Evolutionary conservation across 2,888 invertebrate genomes (phyloP).

Genomic region (Stramonita haemastoma): DNA sequence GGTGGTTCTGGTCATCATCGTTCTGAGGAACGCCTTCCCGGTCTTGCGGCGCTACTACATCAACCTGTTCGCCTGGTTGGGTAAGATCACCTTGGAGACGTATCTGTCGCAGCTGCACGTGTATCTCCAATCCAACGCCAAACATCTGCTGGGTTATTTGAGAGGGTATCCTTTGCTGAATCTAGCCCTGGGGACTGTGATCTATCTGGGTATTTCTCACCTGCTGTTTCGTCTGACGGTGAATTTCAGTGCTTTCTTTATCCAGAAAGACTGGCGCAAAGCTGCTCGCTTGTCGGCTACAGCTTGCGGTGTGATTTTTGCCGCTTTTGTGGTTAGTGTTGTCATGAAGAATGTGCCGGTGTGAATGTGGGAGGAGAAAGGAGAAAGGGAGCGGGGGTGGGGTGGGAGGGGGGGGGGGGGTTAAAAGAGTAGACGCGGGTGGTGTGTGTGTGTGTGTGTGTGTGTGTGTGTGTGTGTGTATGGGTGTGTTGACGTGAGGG

Average conservation of each 20-base stretch:
- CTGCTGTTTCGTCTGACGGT: conserved; percentile 62
- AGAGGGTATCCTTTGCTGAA: conserved; percentile 63
- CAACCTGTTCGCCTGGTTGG: conserved; percentile 63
- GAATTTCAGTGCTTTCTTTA: conserved; percentile 60
- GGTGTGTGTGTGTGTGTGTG: too few species aligned
- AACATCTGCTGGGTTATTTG: conserved; percentile 62
- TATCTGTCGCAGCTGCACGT: conserved; percentile 70
- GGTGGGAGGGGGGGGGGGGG: not conserved
- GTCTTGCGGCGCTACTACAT: conserved; percentile 58
- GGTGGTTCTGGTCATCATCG: conserved; percentile 62
- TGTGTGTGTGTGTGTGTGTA: too few species aligned
- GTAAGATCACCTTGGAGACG: conserved; percentile 70
- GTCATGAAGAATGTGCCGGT: not conserved
- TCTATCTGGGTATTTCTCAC: conserved; percentile 64
- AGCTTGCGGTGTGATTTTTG: conserved; percentile 32
- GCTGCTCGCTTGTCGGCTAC: conserved; percentile 43
- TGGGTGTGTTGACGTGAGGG: too few species aligned
- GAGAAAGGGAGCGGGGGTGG: too few species aligned
- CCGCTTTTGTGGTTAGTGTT: conserved; percentile 19
- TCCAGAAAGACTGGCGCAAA: conserved; percentile 56
- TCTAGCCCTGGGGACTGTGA: conserved; percentile 60
- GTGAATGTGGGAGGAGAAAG: not conserved
- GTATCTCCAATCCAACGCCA: conserved; percentile 69
- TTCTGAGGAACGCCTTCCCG: conserved; percentile 62
- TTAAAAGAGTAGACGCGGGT: not conserved